These are phyloP conservation scores for Chymomyza caudatula DNA, from an alignment of 2,888 invertebrate genomes.

Conservation along the genomic window DNA sequence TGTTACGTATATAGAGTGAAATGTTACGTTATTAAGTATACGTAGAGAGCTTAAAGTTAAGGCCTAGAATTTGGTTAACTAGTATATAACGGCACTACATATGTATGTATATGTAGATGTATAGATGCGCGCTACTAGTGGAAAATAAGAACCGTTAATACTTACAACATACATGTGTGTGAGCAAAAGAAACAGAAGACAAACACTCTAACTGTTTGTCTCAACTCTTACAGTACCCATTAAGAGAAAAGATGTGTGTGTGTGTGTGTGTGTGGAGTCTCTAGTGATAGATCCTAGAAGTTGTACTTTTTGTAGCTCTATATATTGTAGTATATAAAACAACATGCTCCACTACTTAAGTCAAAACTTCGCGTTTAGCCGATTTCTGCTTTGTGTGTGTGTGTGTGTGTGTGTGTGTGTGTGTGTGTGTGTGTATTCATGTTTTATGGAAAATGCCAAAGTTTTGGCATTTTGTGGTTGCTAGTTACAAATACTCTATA, in stretches of 20 bases:
- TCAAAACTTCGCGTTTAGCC: conserved; percentile 26
- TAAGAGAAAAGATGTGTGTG: conserved; percentile 5
- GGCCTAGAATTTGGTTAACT: not conserved
- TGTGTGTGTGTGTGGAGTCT: not conserved
- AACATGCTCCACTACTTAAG: conserved; percentile 59
- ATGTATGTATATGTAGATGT: not conserved
- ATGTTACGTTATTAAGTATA: too few species aligned
- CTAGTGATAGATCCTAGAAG: not conserved
- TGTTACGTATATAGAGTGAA: not conserved
- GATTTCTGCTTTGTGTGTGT: conserved; percentile 11
- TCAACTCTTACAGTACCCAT: conserved; percentile 33
- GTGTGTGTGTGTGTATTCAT: conserved; percentile 28
- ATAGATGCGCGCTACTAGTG: not conserved
- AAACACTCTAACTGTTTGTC: not conserved
- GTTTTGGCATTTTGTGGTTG: not conserved
- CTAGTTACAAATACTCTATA: not conserved
- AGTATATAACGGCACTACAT: not conserved
- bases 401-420: conserved; percentile 12
- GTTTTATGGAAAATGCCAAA: too few species aligned
- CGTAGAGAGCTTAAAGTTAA: not conserved
- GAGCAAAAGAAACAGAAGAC: not conserved
- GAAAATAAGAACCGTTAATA: not conserved
- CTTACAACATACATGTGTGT: not conserved
- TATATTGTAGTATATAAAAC: conserved; percentile 18
- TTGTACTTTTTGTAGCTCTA: not conserved